A percentile compares a stretch with the other conserved stretches of the same genome.
These are phyloP conservation scores for Diacarnus erythraeanus DNA, from an alignment of 37 sponge, comb jelly and placozoan species.

Conservation along the genomic window DNA sequence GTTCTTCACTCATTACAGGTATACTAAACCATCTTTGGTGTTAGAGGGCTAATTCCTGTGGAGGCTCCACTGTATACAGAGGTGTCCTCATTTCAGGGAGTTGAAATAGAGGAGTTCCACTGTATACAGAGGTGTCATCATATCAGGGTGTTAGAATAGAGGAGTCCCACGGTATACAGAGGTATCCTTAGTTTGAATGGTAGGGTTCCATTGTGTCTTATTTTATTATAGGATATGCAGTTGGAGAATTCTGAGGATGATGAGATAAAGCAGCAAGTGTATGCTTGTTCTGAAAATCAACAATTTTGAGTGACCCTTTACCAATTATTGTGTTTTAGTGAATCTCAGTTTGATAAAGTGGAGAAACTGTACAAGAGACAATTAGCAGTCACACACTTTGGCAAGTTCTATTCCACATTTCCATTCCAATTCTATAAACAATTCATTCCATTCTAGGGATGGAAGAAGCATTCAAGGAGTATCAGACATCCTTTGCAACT, in stretches of 20 bases:
- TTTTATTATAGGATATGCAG: constrained; percentile 41
- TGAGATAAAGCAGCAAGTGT: neutral
- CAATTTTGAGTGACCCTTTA: neutral
- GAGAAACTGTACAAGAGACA: constrained; percentile 64
- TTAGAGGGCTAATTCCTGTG: neutral
- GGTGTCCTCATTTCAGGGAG: no score
- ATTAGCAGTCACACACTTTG: constrained; percentile 71
- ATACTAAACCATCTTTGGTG: no score
- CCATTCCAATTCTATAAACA: neutral
- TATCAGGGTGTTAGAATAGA: no score
- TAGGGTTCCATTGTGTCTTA: no score
- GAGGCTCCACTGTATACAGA: no score
- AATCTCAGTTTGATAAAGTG: constrained; percentile 58
- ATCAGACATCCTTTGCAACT: constrained; percentile 6
- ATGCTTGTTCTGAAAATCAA: neutral
- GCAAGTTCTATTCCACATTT: constrained; percentile 20
- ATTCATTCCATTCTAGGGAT: constrained; percentile 27
- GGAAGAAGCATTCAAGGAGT: constrained; percentile 42
- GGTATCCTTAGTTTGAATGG: no score
- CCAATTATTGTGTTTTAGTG: constrained; percentile 7
- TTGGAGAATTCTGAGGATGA: constrained; percentile 25
- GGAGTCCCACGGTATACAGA: no score
- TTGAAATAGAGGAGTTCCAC: no score
- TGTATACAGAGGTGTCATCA: no score
- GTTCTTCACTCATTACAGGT: constrained; percentile 37